Evolutionary conservation across 2,888 invertebrate species (phyloP).

Genomic region (Aphidius colemani): DNA sequence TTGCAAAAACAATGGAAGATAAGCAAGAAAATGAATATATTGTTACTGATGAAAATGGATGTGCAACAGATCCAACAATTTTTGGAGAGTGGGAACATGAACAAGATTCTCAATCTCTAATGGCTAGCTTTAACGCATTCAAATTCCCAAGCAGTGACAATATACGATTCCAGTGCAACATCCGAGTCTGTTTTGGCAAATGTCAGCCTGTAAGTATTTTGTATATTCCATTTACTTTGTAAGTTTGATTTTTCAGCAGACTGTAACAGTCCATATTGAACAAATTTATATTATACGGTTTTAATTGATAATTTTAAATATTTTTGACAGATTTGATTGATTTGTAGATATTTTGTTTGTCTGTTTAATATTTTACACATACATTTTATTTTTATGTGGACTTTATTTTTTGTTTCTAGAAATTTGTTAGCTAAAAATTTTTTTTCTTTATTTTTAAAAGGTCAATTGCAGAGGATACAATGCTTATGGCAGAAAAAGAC

Average conservation of each 20-base stretch:
- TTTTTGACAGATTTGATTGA: slow-evolving; percentile 2
- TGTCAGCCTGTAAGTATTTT: slow-evolving; percentile 83
- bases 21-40: slow-evolving; percentile 88
- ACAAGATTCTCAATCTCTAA: slow-evolving; percentile 80
- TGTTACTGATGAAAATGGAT: slow-evolving; percentile 92
- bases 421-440: slow-evolving; percentile 17
- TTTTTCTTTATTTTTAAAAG: slow-evolving; percentile 57
- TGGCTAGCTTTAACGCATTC: slow-evolving; percentile 91
- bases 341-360: not conserved
- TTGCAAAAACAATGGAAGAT: slow-evolving; percentile 89
- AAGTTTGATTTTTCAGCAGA: too few relatives aligned
- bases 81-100: slow-evolving; percentile 94
- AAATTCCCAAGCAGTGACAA: slow-evolving; percentile 95
- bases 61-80: slow-evolving; percentile 89
- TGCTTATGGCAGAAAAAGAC: slow-evolving; percentile 82
- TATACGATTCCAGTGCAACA: slow-evolving; percentile 93
- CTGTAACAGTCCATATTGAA: too few relatives aligned
- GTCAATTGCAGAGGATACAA: slow-evolving; percentile 91
- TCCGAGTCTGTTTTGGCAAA: slow-evolving; percentile 91
- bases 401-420: not conserved
- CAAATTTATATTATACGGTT: too few relatives aligned
- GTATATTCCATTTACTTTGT: not conserved
- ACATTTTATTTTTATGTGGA: not conserved
- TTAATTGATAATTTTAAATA: not conserved
- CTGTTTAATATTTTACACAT: not conserved